phyloP scores from a whole-genome alignment of 2,797 vertebrate genomes.

The Epinephelus coioides region DNA sequence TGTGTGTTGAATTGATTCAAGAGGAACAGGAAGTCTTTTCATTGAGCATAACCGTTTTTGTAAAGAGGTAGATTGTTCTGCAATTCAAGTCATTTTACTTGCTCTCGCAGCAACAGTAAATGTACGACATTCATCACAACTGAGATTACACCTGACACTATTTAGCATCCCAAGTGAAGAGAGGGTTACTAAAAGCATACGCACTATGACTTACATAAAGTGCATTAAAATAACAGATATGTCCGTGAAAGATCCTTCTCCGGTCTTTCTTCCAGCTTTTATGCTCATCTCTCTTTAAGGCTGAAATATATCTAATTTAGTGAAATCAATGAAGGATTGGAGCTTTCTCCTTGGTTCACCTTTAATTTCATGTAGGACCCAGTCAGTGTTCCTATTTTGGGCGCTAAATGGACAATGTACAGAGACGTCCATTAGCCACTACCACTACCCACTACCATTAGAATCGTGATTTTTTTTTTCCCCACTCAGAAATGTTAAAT shows the following conservation, averaged over 20 bases:
- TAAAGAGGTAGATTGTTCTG: neutral
- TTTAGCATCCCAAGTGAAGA: conserved; percentile 10
- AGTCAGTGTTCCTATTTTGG: conserved; percentile 6
- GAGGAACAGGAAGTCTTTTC: neutral
- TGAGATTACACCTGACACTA: neutral
- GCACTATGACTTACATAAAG: neutral
- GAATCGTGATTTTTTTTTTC: neutral
- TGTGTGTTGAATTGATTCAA: neutral
- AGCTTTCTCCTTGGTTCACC: conserved; percentile 32
- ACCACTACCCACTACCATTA: neutral
- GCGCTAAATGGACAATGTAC: conserved; percentile 2
- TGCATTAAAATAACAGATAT: conserved; percentile 11
- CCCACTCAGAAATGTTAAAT: neutral
- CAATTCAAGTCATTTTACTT: neutral
- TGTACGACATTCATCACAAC: rapidly evolving
- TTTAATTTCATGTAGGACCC: conserved; percentile 26
- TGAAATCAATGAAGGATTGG: conserved; percentile 35
- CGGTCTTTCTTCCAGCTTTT: conserved; percentile 5
- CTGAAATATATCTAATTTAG: conserved; percentile 29
- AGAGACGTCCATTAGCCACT: neutral
- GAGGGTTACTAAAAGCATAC: conserved; percentile 16
- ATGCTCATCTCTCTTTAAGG: neutral
- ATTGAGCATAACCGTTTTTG: neutral
- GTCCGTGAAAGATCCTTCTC: conserved; percentile 1
- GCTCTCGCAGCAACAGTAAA: neutral